Conservation (phyloP, 1,140 invertebrate species). For the Magallana angulata region DNA sequence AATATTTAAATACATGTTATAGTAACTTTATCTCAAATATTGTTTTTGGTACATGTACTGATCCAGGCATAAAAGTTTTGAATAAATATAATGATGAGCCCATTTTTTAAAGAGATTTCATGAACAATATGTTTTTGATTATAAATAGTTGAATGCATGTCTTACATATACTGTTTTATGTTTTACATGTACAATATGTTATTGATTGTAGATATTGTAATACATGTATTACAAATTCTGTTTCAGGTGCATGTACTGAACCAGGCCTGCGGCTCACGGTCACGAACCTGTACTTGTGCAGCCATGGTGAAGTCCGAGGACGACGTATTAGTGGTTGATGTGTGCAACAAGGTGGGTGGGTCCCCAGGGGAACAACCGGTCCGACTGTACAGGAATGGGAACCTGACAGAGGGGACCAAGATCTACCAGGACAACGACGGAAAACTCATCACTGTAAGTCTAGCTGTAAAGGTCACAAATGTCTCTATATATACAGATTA, state of each 20-base stretch:
- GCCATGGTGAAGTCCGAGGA: constrained; percentile 31
- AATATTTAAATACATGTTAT: too few relatives aligned
- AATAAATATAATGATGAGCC: too few relatives aligned
- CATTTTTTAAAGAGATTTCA: too few relatives aligned
- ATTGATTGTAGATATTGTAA: too few relatives aligned
- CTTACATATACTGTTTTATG: too few relatives aligned
- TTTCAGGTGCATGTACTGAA: constrained; percentile 20
- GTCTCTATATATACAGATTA: too few relatives aligned
- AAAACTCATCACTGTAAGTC: constrained; percentile 25
- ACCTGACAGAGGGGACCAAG: not conserved
- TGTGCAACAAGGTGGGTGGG: not conserved
- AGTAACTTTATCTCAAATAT: too few relatives aligned
- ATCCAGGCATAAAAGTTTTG: not conserved
- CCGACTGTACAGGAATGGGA: constrained; percentile 7
- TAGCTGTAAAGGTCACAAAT: too few relatives aligned
- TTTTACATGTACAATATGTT: too few relatives aligned
- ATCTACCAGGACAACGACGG: constrained; percentile 21
- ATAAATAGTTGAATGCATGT: too few relatives aligned
- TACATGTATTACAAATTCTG: too few relatives aligned
- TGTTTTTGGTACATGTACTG: not conserved
- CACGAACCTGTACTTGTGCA: constrained; percentile 23
- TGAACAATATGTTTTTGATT: too few relatives aligned
- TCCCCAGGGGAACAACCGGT: not conserved
- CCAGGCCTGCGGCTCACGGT: not conserved
- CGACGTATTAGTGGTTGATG: constrained; percentile 14